These are phyloP conservation scores for Perithous albicinctus DNA, from an alignment of 2,888 invertebrate species.

Conservation along the genomic window DNA sequence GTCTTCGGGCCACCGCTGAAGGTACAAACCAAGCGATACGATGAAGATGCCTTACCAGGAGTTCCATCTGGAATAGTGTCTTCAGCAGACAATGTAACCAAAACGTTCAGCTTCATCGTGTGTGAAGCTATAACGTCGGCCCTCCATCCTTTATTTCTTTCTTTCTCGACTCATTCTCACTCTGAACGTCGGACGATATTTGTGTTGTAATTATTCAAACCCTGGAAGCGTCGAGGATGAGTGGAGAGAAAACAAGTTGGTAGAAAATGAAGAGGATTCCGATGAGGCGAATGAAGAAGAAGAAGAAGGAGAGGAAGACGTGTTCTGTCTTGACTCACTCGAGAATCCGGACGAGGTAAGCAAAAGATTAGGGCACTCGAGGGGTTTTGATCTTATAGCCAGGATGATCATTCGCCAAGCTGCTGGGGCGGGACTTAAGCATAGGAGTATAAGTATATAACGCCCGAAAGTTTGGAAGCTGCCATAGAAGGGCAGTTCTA, in stretches of 20 bases:
- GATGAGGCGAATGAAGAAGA: too few species aligned
- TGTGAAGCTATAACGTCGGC: background rate
- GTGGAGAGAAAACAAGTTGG: conserved; percentile 58
- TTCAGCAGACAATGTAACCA: conserved; percentile 9
- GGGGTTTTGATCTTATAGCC: conserved; percentile 64
- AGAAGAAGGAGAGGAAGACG: conserved; percentile 59
- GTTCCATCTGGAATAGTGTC: background rate
- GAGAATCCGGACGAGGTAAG: conserved; percentile 38
- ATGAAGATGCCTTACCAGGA: conserved; percentile 13
- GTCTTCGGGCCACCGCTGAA: conserved; percentile 42
- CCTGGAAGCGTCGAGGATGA: conserved; percentile 44
- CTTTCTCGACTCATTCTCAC: conserved; percentile 47
- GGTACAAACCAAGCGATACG: conserved; percentile 5
- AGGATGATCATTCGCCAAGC: conserved; percentile 43
- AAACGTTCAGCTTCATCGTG: conserved; percentile 43
- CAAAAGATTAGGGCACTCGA: conserved; percentile 76
- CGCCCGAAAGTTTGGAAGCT: conserved; percentile 34
- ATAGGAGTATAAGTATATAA: background rate
- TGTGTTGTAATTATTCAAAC: conserved; percentile 67
- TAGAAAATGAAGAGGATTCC: conserved; percentile 32
- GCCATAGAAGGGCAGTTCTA: background rate
- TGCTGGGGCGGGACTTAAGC: conserved; percentile 45
- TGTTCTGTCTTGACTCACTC: conserved; percentile 51
- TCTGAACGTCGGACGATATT: conserved; percentile 61
- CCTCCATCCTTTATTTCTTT: conserved; percentile 4